phyloP scores from a whole-genome alignment of 2,797 vertebrate genomes.

The Neopelma chrysocephalum region DNA sequence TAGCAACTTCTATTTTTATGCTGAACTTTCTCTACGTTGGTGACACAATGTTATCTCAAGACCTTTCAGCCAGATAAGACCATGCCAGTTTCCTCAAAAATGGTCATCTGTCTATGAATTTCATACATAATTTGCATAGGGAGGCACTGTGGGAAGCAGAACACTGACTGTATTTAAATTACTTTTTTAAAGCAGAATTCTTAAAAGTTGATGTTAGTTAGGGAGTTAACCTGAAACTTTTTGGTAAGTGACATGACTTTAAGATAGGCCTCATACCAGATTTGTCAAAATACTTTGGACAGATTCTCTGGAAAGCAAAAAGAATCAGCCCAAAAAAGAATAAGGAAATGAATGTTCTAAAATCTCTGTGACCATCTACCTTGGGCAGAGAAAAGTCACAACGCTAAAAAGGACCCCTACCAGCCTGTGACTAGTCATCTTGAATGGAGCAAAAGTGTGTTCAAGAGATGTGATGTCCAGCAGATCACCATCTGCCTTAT shows the following conservation, averaged over 20 bases:
- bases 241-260: neutral
- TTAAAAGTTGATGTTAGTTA: neutral
- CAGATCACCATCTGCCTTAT: neutral
- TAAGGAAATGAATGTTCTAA: neutral
- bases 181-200: neutral
- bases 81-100: neutral
- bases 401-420: neutral
- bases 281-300: neutral
- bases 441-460: neutral
- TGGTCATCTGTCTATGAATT: neutral
- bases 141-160: neutral
- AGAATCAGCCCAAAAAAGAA: neutral
- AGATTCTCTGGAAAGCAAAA: neutral
- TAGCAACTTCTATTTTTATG: constrained; percentile 35
- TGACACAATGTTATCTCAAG: constrained; percentile 53
- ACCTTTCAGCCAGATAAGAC: constrained; percentile 17
- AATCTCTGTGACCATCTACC: neutral
- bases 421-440: neutral
- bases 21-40: constrained; percentile 24
- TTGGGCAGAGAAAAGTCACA: neutral
- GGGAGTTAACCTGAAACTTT: neutral
- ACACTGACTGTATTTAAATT: neutral
- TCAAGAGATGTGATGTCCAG: neutral
- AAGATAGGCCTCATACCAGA: neutral
- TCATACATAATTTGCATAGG: neutral